Evolutionary conservation across 2,113 vertebrate species (phyloP).

Genomic region (Carassius carassius): DNA sequence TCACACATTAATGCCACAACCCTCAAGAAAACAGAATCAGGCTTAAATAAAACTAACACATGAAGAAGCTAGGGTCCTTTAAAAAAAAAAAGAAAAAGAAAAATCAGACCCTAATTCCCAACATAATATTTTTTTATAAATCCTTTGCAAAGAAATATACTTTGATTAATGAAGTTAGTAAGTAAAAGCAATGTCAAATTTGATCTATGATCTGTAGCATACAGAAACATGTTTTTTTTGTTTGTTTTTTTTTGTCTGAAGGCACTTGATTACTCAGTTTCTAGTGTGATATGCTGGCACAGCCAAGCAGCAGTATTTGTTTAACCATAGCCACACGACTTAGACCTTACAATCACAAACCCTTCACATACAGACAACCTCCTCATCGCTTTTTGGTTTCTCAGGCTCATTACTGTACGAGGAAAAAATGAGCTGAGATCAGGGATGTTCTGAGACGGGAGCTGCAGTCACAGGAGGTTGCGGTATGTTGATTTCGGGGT

Average conservation of each 20-base stretch:
- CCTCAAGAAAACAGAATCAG: slow-evolving; percentile 76
- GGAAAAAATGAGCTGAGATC: slow-evolving; percentile 40
- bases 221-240: slow-evolving; percentile 40
- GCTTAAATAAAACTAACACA: slow-evolving; percentile 88
- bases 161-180: slow-evolving; percentile 77
- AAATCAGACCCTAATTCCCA: slow-evolving; percentile 66
- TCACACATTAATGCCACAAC: slow-evolving; percentile 65
- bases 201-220: slow-evolving; percentile 56
- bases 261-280: slow-evolving; percentile 78
- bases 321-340: slow-evolving; percentile 54
- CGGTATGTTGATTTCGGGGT: not conserved
- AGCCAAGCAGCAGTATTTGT: slow-evolving; percentile 77
- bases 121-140: slow-evolving; percentile 68
- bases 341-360: slow-evolving; percentile 79
- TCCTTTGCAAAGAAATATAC: slow-evolving; percentile 69
- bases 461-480: not conserved
- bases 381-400: slow-evolving; percentile 82
- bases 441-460: not conserved
- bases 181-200: slow-evolving; percentile 74
- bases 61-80: slow-evolving; percentile 65
- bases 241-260: slow-evolving; percentile 58
- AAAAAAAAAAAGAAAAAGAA: slow-evolving; percentile 38
- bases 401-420: slow-evolving; percentile 65
- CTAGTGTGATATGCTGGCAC: slow-evolving; percentile 78
- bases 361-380: slow-evolving; percentile 59